These are phyloP conservation scores for Pegea sp. DNA, from an alignment of 23 tunicate species.

Conservation along the genomic window DNA sequence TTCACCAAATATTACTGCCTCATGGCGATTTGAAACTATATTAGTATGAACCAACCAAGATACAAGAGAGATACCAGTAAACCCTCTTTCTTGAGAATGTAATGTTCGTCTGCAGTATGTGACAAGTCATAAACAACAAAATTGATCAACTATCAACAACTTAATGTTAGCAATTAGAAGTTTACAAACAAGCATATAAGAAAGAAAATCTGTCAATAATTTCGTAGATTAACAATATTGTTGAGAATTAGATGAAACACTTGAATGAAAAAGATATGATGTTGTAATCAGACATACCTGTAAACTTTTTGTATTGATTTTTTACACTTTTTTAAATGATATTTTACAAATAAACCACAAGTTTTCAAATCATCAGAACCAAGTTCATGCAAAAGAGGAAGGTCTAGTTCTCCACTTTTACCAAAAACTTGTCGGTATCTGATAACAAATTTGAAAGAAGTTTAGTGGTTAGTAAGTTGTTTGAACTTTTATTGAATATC, in stretches of 20 bases:
- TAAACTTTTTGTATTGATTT: no score
- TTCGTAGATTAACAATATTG: no score
- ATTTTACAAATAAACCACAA: conserved; percentile 33
- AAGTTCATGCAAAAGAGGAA: conserved; percentile 16
- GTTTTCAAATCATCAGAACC: conserved; percentile 13
- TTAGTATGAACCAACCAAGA: conserved; percentile 59
- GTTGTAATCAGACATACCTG: not conserved
- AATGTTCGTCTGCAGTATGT: conserved; percentile 8
- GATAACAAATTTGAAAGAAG: not conserved
- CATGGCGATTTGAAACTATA: conserved; percentile 22
- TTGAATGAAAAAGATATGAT: no score
- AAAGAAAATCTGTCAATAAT: no score
- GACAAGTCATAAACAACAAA: not conserved
- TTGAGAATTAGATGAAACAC: no score
- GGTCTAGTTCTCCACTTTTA: conserved; percentile 6
- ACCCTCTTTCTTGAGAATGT: conserved; percentile 7
- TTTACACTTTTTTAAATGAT: conserved; percentile 61
- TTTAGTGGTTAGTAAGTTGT: no score
- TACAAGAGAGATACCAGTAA: conserved; percentile 34
- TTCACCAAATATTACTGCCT: conserved; percentile 51
- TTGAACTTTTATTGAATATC: no score
- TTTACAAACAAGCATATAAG: no score
- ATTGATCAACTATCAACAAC: not conserved
- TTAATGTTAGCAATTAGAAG: no score
- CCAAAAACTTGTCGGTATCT: conserved; percentile 10